phyloP scores from a whole-genome alignment of 2,113 vertebrate species.

The Poecile atricapillus region DNA sequence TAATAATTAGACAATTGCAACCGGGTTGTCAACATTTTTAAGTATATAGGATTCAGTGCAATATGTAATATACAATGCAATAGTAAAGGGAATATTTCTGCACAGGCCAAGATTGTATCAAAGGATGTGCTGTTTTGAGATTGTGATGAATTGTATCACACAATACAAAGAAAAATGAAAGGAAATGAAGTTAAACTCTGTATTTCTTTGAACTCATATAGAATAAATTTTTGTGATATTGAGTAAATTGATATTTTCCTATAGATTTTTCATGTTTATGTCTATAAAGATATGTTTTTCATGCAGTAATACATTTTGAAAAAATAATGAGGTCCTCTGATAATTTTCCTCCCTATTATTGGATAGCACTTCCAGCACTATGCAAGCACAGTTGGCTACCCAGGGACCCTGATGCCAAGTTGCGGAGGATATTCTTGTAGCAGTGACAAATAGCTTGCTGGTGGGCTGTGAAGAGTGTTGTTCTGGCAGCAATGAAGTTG shows the following conservation, averaged over 20 bases:
- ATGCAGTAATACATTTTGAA: constrained; percentile 65
- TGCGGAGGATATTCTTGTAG: constrained; percentile 77
- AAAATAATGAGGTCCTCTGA: constrained; percentile 64
- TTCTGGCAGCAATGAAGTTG: constrained; percentile 75
- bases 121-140: constrained; percentile 35
- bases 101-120: background rate
- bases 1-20: background rate
- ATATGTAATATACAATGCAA: background rate
- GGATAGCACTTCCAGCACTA: constrained; percentile 48
- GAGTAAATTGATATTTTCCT: constrained; percentile 34
- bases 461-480: constrained; percentile 72
- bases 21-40: background rate
- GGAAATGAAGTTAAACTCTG: background rate
- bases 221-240: background rate
- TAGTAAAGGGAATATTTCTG: constrained; percentile 39
- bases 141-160: background rate
- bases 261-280: constrained; percentile 45
- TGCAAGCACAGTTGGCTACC: constrained; percentile 73
- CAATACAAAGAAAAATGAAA: background rate
- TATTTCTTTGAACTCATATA: background rate
- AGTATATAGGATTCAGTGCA: background rate
- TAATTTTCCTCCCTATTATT: constrained; percentile 53
- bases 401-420: constrained; percentile 73
- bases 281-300: constrained; percentile 62
- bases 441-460: constrained; percentile 75